These are phyloP conservation scores for Buteo buteo DNA, from an alignment of 2,113 vertebrate species.

Conservation along the genomic window DNA sequence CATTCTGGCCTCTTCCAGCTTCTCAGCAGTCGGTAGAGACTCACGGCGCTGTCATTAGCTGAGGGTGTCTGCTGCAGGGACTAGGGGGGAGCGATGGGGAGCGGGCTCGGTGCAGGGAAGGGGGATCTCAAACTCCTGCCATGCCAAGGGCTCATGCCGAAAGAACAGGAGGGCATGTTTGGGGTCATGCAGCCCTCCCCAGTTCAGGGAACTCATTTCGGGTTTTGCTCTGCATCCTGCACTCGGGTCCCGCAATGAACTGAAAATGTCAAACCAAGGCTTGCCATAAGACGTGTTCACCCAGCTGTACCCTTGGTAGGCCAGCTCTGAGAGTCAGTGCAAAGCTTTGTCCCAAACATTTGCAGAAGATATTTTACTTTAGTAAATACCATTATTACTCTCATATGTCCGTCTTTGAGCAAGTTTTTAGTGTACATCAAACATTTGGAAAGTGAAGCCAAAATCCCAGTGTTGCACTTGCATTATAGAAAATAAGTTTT, in stretches of 20 bases:
- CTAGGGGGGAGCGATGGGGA: rapidly evolving
- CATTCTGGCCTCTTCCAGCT: not conserved
- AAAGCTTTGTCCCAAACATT: not conserved
- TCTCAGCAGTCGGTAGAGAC: not conserved
- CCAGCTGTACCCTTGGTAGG: not conserved
- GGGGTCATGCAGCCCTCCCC: not conserved
- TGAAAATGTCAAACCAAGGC: not conserved
- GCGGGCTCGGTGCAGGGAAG: rapidly evolving
- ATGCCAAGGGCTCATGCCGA: not conserved
- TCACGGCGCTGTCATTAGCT: rapidly evolving
- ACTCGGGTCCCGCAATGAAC: not conserved
- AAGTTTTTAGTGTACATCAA: not conserved
- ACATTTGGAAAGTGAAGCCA: not conserved
- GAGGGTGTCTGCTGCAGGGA: not conserved
- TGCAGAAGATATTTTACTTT: not conserved
- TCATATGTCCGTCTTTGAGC: not conserved
- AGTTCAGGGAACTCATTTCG: rapidly evolving
- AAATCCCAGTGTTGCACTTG: not conserved
- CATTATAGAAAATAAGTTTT: not conserved
- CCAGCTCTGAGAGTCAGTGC: not conserved
- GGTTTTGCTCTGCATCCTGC: not conserved
- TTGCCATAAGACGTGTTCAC: not conserved
- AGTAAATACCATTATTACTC: not conserved
- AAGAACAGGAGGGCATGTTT: not conserved
- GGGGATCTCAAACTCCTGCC: not conserved